Percentiles rank a stretch among this genome's conserved stretches.
Evolutionary conservation across 2,888 invertebrate genomes (phyloP).

Genomic region (Arenicola marina): DNA sequence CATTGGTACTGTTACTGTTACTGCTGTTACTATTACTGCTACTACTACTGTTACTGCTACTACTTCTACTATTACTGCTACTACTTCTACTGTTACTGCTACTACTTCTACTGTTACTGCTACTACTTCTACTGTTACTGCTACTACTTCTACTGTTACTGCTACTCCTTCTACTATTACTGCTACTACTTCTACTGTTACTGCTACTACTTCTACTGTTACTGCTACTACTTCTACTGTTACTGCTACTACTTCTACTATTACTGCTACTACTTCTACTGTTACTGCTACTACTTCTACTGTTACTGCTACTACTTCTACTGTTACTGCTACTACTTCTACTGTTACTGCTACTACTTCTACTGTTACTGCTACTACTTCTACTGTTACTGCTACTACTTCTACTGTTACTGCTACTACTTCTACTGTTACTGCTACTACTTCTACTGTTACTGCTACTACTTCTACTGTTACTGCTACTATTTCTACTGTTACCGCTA

Average conservation of each 20-base stretch:
- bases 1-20: too few relatives aligned
- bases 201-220: conserved; percentile 11
- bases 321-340: conserved; percentile 9
- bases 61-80: too few relatives aligned
- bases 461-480: too few relatives aligned
- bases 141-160: conserved; percentile 11
- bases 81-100: conserved; percentile 12
- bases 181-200: conserved; percentile 15
- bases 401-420: too few relatives aligned
- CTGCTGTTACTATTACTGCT: too few relatives aligned
- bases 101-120: conserved; percentile 12
- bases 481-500: too few relatives aligned
- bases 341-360: conserved; percentile 10
- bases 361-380: too few relatives aligned
- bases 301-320: conserved; percentile 12
- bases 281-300: conserved; percentile 5
- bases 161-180: too few relatives aligned
- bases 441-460: too few relatives aligned
- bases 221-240: conserved; percentile 17
- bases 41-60: too few relatives aligned
- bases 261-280: conserved; percentile 18
- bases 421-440: too few relatives aligned
- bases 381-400: too few relatives aligned
- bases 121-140: conserved; percentile 13
- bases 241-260: conserved; percentile 21